Percentiles rank a stretch among this genome's conserved stretches.
phyloP scores from a whole-genome alignment of 2,797 vertebrate species.

The Enteromius paludinosus region DNA sequence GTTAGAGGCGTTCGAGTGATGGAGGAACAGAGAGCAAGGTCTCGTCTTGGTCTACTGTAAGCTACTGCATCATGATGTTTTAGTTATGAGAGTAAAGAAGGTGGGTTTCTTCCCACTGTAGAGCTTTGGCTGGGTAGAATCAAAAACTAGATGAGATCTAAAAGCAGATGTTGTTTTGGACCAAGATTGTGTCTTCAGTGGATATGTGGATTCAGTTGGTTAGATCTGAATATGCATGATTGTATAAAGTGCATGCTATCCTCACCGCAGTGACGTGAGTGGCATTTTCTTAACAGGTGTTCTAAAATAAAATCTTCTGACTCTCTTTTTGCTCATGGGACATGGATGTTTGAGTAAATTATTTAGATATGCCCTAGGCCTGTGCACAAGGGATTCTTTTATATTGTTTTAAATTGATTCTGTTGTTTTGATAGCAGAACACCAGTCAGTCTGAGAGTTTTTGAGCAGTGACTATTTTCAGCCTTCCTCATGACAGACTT shows the following conservation, averaged over 20 bases:
- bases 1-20: background rate
- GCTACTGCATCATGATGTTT: constrained; percentile 43
- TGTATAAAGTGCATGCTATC: background rate
- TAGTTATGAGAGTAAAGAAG: constrained; percentile 45
- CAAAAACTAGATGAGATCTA: constrained; percentile 7
- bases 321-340: background rate
- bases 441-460: constrained; percentile 3
- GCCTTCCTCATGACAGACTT: background rate
- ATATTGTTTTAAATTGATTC: background rate
- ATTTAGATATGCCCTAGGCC: background rate
- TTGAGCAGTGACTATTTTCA: background rate
- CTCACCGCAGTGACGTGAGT: background rate
- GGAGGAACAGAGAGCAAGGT: background rate
- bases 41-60: background rate
- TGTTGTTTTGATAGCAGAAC: constrained; percentile 1
- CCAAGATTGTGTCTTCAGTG: background rate
- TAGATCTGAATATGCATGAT: background rate
- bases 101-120: constrained; percentile 7
- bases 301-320: background rate
- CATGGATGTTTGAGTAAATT: background rate
- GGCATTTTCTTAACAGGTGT: background rate
- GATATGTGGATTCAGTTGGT: background rate
- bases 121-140: constrained; percentile 14
- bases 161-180: background rate
- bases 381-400: background rate